These are phyloP conservation scores for Chelidonichthys spinosus DNA, from an alignment of 2,797 vertebrate species.

Conservation along the genomic window DNA sequence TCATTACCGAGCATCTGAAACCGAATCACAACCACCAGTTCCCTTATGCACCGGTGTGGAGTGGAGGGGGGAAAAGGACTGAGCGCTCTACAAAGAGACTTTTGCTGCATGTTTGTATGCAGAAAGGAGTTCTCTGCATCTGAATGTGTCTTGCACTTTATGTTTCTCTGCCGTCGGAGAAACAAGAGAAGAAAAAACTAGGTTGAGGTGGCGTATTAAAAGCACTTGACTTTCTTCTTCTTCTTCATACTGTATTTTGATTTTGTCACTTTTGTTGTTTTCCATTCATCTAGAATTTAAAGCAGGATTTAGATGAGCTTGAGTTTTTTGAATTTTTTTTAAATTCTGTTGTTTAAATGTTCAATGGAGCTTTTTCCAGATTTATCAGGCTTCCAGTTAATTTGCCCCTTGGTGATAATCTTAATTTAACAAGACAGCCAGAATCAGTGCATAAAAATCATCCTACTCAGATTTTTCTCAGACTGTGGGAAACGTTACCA, in stretches of 20 bases:
- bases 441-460: constrained; percentile 21
- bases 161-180: constrained; percentile 74
- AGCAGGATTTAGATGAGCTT: background rate
- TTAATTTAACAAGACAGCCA: constrained; percentile 9
- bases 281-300: constrained; percentile 3
- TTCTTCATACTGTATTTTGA: constrained; percentile 10
- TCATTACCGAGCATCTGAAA: constrained; percentile 5
- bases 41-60: constrained; percentile 7
- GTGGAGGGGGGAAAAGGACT: constrained; percentile 46
- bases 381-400: constrained; percentile 23
- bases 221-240: constrained; percentile 39
- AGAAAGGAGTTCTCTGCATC: constrained; percentile 78
- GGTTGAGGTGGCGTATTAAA: constrained; percentile 37
- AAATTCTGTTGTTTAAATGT: background rate
- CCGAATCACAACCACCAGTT: constrained; percentile 17
- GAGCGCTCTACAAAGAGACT: constrained; percentile 70
- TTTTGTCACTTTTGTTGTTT: constrained; percentile 29
- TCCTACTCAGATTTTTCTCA: constrained; percentile 20
- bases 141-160: constrained; percentile 97
- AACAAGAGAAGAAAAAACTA: background rate
- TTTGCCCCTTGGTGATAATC: background rate
- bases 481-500: constrained; percentile 15
- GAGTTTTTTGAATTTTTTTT: constrained; percentile 20
- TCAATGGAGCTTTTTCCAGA: constrained; percentile 12
- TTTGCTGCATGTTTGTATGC: constrained; percentile 79